These are phyloP conservation scores for Lasius fuliginosus DNA, from an alignment of 2,888 invertebrate genomes.

Conservation along the genomic window DNA sequence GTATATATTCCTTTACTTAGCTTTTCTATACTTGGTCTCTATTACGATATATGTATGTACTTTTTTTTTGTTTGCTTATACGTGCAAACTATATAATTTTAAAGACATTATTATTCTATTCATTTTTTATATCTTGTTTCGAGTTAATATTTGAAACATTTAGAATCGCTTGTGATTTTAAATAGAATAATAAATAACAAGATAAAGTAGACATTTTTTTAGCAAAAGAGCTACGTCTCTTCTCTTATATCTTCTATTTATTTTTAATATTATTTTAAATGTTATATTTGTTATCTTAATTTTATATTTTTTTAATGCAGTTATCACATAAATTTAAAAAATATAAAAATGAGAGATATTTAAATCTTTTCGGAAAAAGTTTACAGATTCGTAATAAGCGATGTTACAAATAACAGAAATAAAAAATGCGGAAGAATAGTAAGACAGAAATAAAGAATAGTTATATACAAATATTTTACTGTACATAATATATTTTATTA, in stretches of 20 bases:
- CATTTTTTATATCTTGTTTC: background rate
- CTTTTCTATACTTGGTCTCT: background rate
- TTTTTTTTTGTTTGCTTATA: background rate
- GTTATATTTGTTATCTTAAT: background rate
- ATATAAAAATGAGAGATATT: background rate
- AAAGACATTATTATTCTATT: background rate
- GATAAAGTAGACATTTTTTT: background rate
- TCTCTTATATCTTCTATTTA: background rate
- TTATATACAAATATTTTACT: background rate
- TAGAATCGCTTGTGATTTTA: background rate
- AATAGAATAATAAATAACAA: slow-evolving; percentile 5
- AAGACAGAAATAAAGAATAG: background rate
- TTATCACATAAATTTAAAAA: background rate
- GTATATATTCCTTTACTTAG: background rate
- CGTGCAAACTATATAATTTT: background rate
- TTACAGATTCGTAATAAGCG: background rate
- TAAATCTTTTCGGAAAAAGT: background rate
- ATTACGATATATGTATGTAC: background rate
- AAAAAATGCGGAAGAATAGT: background rate
- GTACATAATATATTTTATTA: slow-evolving; percentile 28
- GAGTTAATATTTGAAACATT: background rate
- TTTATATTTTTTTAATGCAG: background rate
- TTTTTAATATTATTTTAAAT: background rate
- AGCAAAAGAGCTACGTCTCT: background rate
- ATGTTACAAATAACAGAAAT: slow-evolving; percentile 7